phyloP scores from a whole-genome alignment of 35 echinoderm and acorn worm species.

The Stichopus chloronotus region DNA sequence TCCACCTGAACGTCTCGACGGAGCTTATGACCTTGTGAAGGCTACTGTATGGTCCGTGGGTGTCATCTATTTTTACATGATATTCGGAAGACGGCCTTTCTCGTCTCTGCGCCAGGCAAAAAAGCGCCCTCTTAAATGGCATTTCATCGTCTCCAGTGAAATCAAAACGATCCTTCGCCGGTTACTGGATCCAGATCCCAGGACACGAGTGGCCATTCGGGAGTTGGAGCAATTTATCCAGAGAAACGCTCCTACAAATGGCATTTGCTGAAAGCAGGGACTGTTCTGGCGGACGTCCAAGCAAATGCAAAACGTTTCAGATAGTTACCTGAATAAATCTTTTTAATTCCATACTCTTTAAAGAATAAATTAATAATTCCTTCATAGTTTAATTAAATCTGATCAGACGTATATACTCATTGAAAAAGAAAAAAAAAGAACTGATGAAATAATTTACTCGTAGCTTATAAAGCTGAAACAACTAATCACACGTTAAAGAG shows the following conservation, averaged over 20 bases:
- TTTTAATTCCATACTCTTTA: too few relatives aligned
- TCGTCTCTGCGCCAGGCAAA: neutral
- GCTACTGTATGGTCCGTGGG: slow-evolving; percentile 55
- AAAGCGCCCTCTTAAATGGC: neutral
- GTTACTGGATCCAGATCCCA: slow-evolving; percentile 19
- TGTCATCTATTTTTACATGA: slow-evolving; percentile 32
- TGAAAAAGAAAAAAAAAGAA: too few relatives aligned
- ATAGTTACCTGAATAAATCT: too few relatives aligned
- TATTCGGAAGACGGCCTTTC: slow-evolving; percentile 13
- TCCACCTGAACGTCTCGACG: slow-evolving; percentile 5
- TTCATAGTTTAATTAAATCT: too few relatives aligned
- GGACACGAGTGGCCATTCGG: neutral
- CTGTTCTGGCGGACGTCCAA: too few relatives aligned
- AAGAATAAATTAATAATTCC: too few relatives aligned
- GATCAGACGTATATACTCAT: too few relatives aligned
- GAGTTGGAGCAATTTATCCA: neutral
- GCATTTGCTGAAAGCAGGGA: too few relatives aligned
- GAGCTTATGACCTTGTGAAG: slow-evolving; percentile 22
- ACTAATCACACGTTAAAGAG: too few relatives aligned
- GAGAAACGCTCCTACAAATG: neutral
- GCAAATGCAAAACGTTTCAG: too few relatives aligned
- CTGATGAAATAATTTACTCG: too few relatives aligned
- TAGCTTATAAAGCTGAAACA: too few relatives aligned
- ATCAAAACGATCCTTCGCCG: neutral
- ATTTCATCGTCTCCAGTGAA: neutral